Conservation (phyloP, 2,113 vertebrate genomes). For the Miniopterus natalensis region DNA sequence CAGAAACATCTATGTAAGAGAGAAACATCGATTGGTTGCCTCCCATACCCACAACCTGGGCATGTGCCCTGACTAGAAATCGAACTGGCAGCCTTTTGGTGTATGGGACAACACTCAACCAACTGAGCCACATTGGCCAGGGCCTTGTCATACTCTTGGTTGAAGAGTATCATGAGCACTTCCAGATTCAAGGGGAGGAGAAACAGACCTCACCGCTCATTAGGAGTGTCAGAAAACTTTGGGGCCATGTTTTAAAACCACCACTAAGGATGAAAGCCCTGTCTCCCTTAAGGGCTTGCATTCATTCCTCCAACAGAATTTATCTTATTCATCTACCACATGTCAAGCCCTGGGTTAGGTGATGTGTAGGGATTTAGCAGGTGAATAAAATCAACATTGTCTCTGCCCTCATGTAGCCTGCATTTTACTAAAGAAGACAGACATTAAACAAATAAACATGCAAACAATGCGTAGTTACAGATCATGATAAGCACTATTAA, state of each 20-base stretch:
- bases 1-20: too few relatives aligned
- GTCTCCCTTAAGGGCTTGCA: neutral
- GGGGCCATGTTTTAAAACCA: constrained; percentile 12
- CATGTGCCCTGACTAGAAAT: neutral
- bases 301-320: constrained; percentile 11
- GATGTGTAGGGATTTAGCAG: neutral
- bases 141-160: neutral
- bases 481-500: neutral
- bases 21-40: neutral
- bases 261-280: neutral
- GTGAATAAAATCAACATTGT: neutral
- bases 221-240: neutral
- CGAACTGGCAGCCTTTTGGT: neutral
- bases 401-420: neutral
- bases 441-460: neutral
- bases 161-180: neutral
- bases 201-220: neutral
- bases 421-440: constrained; percentile 1
- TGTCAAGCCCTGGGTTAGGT: neutral
- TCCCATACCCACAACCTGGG: neutral
- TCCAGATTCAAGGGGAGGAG: constrained; percentile 22
- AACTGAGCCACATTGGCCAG: neutral
- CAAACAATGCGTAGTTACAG: neutral
- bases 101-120: neutral
- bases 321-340: too few relatives aligned